Conservation (phyloP, 2,113 vertebrate genomes). For the Oryzias woworae region DNA sequence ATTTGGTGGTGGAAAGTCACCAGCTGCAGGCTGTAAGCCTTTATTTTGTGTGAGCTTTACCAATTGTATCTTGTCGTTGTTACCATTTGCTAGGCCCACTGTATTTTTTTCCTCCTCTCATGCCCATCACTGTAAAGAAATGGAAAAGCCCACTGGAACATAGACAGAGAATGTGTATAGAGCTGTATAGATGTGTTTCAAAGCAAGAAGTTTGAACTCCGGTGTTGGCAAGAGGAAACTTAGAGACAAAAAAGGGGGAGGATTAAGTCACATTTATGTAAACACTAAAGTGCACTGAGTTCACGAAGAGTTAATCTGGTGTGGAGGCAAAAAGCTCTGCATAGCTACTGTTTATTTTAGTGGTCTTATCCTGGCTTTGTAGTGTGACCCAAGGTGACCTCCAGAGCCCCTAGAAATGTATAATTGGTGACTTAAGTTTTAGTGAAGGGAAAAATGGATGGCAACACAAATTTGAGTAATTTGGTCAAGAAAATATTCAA, state of each 20-base stretch:
- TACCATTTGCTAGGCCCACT: slow-evolving; percentile 50
- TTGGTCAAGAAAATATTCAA: neutral
- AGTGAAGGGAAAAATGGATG: slow-evolving; percentile 3
- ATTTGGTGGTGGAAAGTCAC: slow-evolving; percentile 55
- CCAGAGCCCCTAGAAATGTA: neutral
- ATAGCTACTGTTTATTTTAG: slow-evolving; percentile 18
- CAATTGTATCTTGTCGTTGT: slow-evolving; percentile 53
- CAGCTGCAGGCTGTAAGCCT: slow-evolving; percentile 69
- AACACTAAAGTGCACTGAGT: slow-evolving; percentile 44
- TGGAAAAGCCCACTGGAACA: slow-evolving; percentile 61
- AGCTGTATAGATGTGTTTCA: slow-evolving; percentile 33
- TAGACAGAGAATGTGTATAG: slow-evolving; percentile 66
- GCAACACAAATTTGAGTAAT: neutral
- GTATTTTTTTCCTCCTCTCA: slow-evolving; percentile 66
- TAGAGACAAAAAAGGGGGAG: neutral
- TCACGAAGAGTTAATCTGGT: slow-evolving; percentile 17
- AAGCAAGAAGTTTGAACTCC: slow-evolving; percentile 29
- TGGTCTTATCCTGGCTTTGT: slow-evolving; percentile 25
- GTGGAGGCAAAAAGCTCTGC: slow-evolving; percentile 5
- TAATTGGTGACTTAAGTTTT: neutral
- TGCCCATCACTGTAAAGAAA: slow-evolving; percentile 47
- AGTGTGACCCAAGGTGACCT: slow-evolving; percentile 22
- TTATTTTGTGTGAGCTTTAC: slow-evolving; percentile 66
- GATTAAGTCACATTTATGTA: slow-evolving; percentile 17
- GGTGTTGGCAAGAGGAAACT: slow-evolving; percentile 13